These are phyloP conservation scores for Lepidurus apus DNA, from an alignment of 1,140 invertebrate genomes.

Conservation along the genomic window DNA sequence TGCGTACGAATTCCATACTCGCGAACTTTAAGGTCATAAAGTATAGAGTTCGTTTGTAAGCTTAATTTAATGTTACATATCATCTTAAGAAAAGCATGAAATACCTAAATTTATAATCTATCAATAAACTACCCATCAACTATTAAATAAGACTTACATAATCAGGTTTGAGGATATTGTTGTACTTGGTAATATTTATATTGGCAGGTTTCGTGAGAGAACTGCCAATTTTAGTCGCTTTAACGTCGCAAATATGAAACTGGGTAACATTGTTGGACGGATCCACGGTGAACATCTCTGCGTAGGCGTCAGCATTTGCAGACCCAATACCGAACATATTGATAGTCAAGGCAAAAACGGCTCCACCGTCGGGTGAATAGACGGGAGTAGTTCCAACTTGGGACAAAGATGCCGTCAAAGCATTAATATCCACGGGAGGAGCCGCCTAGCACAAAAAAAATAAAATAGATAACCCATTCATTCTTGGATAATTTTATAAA, in stretches of 20 bases:
- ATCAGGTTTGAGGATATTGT: neutral
- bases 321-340: neutral
- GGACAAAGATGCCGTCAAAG: slow-evolving; percentile 8
- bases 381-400: neutral
- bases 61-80: too few species aligned
- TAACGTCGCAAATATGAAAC: neutral
- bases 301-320: slow-evolving; percentile 5
- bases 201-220: neutral
- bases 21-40: too few species aligned
- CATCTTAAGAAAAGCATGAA: too few species aligned
- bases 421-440: neutral
- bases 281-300: neutral
- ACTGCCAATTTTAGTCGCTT: neutral
- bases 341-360: slow-evolving; percentile 9
- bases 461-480: neutral
- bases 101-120: neutral
- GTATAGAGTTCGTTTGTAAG: too few species aligned
- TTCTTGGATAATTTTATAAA: neutral
- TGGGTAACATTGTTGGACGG: neutral
- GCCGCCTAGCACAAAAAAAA: neutral
- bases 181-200: slow-evolving; percentile 1
- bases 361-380: neutral
- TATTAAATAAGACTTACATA: neutral
- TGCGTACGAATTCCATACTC: too few species aligned
- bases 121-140: neutral